Evolutionary conservation across 2,113 vertebrate species (phyloP).

Genomic region (Barbus barbus): DNA sequence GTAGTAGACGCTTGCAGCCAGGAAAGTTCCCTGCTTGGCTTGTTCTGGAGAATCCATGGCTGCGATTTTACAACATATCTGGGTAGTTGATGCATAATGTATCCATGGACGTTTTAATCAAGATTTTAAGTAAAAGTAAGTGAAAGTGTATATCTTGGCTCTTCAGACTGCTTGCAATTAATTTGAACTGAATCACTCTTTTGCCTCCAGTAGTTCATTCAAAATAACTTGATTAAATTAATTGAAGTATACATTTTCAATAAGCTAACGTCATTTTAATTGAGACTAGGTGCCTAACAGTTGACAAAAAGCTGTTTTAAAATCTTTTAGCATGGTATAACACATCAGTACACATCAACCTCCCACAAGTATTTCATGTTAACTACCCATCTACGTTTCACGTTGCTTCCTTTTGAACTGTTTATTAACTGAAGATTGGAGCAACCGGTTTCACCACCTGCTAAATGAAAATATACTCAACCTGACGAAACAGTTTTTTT

Average conservation of each 20-base stretch:
- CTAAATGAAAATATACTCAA: neutral
- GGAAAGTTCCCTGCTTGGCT: neutral
- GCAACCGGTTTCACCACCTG: neutral
- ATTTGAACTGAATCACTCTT: neutral
- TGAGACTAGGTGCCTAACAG: neutral
- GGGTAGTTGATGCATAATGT: constrained; percentile 1
- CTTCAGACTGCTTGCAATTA: neutral
- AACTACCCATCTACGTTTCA: neutral
- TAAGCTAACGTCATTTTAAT: neutral
- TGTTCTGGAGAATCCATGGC: neutral
- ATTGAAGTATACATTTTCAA: neutral
- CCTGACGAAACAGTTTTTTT: neutral
- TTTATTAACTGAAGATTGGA: neutral
- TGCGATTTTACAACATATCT: constrained; percentile 26
- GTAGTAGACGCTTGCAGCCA: constrained; percentile 26
- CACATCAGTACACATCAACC: neutral
- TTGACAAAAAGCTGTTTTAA: neutral
- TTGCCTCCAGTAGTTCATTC: neutral
- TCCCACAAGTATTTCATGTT: neutral
- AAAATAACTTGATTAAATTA: neutral
- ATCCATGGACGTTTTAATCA: no score
- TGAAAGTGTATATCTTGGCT: neutral
- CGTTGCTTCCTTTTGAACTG: neutral
- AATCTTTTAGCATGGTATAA: neutral
- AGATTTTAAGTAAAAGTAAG: neutral